Evolutionary conservation across 2,888 invertebrate species (phyloP).

Genomic region (Drosophila borealis): DNA sequence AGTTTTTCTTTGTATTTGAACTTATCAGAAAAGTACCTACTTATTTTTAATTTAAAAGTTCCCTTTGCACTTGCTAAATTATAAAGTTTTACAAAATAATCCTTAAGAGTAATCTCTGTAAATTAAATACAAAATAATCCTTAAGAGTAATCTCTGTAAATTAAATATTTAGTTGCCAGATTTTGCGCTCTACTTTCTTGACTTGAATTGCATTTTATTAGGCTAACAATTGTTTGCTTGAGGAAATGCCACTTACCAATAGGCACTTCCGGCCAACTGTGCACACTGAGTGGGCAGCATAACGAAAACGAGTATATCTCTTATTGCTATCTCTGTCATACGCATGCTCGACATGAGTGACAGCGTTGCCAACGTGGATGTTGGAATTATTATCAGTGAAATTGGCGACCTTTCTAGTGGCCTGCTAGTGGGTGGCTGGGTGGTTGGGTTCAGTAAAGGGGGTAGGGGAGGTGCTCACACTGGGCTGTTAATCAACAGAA

Average conservation of each 20-base stretch:
- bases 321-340: constrained; percentile 24
- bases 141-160: neutral
- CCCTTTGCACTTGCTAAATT: too few relatives aligned
- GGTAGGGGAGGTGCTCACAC: constrained; percentile 6
- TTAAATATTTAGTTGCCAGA: neutral
- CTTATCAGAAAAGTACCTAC: too few relatives aligned
- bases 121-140: neutral
- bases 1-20: too few relatives aligned
- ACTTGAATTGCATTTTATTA: constrained; percentile 23
- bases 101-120: neutral
- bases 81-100: neutral
- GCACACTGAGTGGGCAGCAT: constrained; percentile 23
- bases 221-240: constrained; percentile 38
- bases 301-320: constrained; percentile 1
- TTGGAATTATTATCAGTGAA: constrained; percentile 71
- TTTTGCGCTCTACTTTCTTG: neutral
- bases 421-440: constrained; percentile 14
- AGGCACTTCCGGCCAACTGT: constrained; percentile 58
- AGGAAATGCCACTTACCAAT: constrained; percentile 59
- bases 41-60: too few relatives aligned
- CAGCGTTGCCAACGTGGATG: constrained; percentile 66
- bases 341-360: constrained; percentile 15
- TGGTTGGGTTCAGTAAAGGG: constrained; percentile 3
- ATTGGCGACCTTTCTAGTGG: constrained; percentile 68
- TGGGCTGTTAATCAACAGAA: constrained; percentile 68